Percentiles rank a stretch among this genome's conserved stretches.
Conservation (phyloP, 2,113 vertebrate species). For the human region GRCh38 chr20:25278001-25278500, state of each 20-base stretch:
- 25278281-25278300: neutral
- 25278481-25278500: fast-evolving
- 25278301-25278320: conserved; percentile 80
- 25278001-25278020: no score
- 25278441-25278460: conserved; percentile 91
- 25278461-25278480: conserved; percentile 79
- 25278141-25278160: fast-evolving
- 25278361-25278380: conserved; percentile 93
- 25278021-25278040: neutral
- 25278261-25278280: neutral
- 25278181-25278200: neutral
- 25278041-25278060: no score
- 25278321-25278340: conserved; percentile 93
- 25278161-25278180: neutral
- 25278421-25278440: conserved; percentile 89
- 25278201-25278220: neutral
- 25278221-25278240: neutral
- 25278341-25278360: conserved; percentile 94
- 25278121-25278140: neutral
- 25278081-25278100: neutral
- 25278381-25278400: conserved; percentile 92
- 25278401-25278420: conserved; percentile 93
- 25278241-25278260: neutral
- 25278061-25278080: neutral
- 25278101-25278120: neutral